Evolutionary conservation across 2,888 invertebrate genomes (phyloP), one percentile per base, ranked within the genome.

Genomic region (Hemicrepidius hirtus): DNA sequence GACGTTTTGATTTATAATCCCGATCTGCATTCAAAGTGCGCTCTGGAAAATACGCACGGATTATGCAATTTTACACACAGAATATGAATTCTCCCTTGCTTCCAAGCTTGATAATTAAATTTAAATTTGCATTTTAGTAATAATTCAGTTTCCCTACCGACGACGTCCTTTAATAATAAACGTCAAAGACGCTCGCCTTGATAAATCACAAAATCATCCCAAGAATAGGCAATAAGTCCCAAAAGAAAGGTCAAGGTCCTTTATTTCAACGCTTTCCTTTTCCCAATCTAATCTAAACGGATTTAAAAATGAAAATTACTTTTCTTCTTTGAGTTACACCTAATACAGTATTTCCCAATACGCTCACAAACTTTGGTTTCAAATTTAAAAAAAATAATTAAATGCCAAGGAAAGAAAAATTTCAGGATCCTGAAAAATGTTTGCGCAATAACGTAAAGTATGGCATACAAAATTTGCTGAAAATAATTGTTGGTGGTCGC

Each of bases 1-100:
- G 77, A 71, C 77, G 63, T 76, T 71, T 73, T 77, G 78, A 78
- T 78, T 77, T 76, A 78, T 78, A 40, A 60, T 55, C 49, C n/a
- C 21, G 57, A 24, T 73, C 60, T 67, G 21, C 68, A 67, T 71
- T 55, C 44, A 53, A n/a, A 32, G 13, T 18, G 28, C 57, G 21
- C 10, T 2, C 32, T 57, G 7, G n/a, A 35, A 28, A 53, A 32
- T 59, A 37, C 59, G 59, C 40, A 37, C 28, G 37, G 37, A 62
- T 62, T 24, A 62, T 37, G 35, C 57, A 37, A 28, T 49, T 44
- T 63, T 49, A 49, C 63, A 28, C 49, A 18, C 46, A 35, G 41
- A 62, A 62, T 62, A 32, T 24, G 62, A 46, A 62, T 62, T 41
- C n/a, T 13, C 28, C 21, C 49, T 18, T 21, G 18, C 13, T 12